These are phyloP conservation scores for Helobdella robusta DNA, from an alignment of 2,888 invertebrate species.

Conservation along the genomic window DNA sequence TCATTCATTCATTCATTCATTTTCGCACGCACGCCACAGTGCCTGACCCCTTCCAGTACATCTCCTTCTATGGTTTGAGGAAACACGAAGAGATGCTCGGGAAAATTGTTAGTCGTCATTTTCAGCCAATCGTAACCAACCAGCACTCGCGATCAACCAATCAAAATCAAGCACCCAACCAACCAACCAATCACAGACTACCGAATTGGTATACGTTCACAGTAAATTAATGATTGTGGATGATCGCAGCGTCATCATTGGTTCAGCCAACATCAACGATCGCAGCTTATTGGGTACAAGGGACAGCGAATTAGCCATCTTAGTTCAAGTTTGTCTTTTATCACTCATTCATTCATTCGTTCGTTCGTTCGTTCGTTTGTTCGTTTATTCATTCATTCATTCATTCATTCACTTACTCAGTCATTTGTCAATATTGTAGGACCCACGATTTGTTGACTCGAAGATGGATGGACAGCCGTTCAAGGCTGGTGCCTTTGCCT, in stretches of 20 bases:
- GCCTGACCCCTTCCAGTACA: constrained; percentile 70
- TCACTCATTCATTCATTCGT: too few relatives aligned
- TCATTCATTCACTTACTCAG: too few relatives aligned
- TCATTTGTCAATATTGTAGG: too few relatives aligned
- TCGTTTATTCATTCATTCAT: too few relatives aligned
- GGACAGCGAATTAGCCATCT: constrained; percentile 78
- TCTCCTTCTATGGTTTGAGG: constrained; percentile 80
- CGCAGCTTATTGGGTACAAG: constrained; percentile 83
- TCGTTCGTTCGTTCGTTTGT: too few relatives aligned
- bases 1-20: too few relatives aligned
- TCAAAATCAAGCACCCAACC: too few relatives aligned
- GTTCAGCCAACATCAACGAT: constrained; percentile 96
- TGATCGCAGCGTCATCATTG: constrained; percentile 81
- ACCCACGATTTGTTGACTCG: constrained; percentile 53
- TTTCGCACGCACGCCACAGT: too few relatives aligned
- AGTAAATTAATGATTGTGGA: constrained; percentile 91
- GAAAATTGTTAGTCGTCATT: constrained; percentile 29
- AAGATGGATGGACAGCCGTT: constrained; percentile 71
- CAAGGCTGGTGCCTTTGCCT: constrained; percentile 76
- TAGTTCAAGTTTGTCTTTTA: too few relatives aligned
- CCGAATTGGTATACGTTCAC: constrained; percentile 92
- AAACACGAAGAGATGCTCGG: constrained; percentile 67
- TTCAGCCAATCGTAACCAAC: too few relatives aligned
- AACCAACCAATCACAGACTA: constrained; percentile 57
- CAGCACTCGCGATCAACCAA: too few relatives aligned